phyloP scores from a whole-genome alignment of 1,140 invertebrate species.

The Drosophila subobscura region DNA sequence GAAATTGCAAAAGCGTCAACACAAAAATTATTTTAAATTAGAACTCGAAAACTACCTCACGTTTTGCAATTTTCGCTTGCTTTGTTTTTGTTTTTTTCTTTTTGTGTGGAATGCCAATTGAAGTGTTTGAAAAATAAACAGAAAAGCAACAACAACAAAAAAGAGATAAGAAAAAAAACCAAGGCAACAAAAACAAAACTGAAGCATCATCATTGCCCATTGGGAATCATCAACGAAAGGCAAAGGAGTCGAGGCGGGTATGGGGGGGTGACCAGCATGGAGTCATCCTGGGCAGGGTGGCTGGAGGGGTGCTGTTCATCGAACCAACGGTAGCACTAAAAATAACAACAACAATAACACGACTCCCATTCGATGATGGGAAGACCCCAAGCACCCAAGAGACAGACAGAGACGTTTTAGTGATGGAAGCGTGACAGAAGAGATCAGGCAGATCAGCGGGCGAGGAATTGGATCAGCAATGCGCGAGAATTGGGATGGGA shows the following conservation, averaged over 20 bases:
- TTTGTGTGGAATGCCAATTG: conserved; percentile 81
- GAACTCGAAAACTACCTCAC: conserved; percentile 80
- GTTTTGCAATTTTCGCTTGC: conserved; percentile 80
- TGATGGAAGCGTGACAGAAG: conserved; percentile 37
- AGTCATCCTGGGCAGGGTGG: conserved; percentile 30
- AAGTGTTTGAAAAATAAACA: conserved; percentile 82
- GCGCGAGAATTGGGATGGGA: no score
- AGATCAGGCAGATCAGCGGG: no score
- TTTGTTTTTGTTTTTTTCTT: conserved; percentile 12
- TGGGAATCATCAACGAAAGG: conserved; percentile 31
- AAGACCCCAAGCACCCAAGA: conserved; percentile 18
- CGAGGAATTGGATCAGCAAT: no score
- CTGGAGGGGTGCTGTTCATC: conserved; percentile 8
- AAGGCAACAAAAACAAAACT: conserved; percentile 58
- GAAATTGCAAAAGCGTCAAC: conserved; percentile 81
- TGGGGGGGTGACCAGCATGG: conserved; percentile 29
- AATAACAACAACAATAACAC: conserved; percentile 80
- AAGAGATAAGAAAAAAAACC: not conserved
- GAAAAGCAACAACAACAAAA: conserved; percentile 40
- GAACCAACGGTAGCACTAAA: conserved; percentile 73
- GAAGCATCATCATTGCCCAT: conserved; percentile 70
- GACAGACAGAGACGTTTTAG: conserved; percentile 14
- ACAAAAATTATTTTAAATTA: conserved; percentile 83
- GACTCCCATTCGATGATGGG: conserved; percentile 51
- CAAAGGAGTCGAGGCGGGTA: conserved; percentile 2